Base-by-base conservation (phyloP, 1,140 invertebrate species). In the Neodiprion fabricii region DNA sequence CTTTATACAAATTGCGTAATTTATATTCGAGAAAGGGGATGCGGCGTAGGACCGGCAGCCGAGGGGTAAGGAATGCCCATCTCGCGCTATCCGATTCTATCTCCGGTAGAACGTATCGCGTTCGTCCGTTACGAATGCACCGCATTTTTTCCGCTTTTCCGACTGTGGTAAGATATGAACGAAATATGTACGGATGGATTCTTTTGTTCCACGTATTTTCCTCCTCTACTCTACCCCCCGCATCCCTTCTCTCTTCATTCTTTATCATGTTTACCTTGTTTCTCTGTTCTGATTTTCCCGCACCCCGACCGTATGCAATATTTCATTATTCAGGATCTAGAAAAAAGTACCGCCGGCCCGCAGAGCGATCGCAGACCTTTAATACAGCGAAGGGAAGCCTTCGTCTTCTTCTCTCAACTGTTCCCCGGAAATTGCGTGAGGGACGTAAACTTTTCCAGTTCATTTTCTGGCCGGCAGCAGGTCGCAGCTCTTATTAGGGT, bases 1-100 rank as follows among this genome's bases (percentile, higher is more conserved):
- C 53, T 61, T 61, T 61, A 61, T 61, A 61, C 53, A 61, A 61
- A 61, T 61, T 61, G 53, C 53, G 53, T 61, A 61, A 61, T 61
- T 9, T 61, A 61, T 61, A 61, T 61, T 61, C 53, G 53, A 17
- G 4, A 61, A 61, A 14, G 53, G 4, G 53, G 53, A 17, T 61
- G 11, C 28, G 28, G 28, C 28, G 28, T 3, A 40, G 53, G n/a
- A 61, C 11, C 11, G 8, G 53, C 3, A 9, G 8, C n/a, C 9
- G 28, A 40, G 4, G 53, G 53, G 8, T 14, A 61, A 61, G 53
- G 53, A 17, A 61, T 61, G 53, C 53, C 53, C 53, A 61, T 61
- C 53, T 17, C 53, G 28, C 28, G 53, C 53, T 12, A 61, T 61
- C 53, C 11, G 53, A 61, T 61, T 61, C 53, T 61, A 61, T 61